Evolutionary conservation across 2,797 vertebrate genomes (phyloP).

Genomic region (Phaenicophaeus curvirostris): DNA sequence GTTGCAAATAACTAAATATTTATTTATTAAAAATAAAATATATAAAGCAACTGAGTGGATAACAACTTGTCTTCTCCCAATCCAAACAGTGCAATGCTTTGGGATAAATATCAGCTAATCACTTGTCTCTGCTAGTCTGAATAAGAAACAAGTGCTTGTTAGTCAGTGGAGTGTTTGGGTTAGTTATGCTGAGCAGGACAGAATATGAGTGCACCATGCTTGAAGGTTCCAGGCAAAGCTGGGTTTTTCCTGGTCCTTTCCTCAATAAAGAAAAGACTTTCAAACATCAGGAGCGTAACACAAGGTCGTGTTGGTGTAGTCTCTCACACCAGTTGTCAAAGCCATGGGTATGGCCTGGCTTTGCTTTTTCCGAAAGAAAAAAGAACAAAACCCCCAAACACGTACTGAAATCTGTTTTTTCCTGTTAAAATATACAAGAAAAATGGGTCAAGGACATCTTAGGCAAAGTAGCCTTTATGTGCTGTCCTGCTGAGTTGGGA

Average conservation of each 20-base stretch:
- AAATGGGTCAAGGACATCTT: not conserved
- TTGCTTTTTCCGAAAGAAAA: not conserved
- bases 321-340: not conserved
- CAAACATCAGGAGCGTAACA: not conserved
- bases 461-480: not conserved
- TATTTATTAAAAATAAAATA: constrained; percentile 3
- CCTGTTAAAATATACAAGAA: not conserved
- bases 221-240: not conserved
- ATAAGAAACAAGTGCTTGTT: no score
- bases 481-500: not conserved
- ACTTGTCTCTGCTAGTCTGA: no score
- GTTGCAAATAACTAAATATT: not conserved
- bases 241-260: not conserved
- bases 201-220: not conserved
- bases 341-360: not conserved
- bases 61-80: not conserved
- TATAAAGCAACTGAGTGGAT: not conserved
- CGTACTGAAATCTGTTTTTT: not conserved
- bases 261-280: not conserved
- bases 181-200: not conserved
- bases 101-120: not conserved
- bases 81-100: not conserved
- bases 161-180: no score
- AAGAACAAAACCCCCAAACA: not conserved
- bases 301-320: not conserved